Evolutionary conservation across 1,140 invertebrate species (phyloP), one percentile per base, ranked within the genome.

Genomic region (Bombus balteatus): DNA sequence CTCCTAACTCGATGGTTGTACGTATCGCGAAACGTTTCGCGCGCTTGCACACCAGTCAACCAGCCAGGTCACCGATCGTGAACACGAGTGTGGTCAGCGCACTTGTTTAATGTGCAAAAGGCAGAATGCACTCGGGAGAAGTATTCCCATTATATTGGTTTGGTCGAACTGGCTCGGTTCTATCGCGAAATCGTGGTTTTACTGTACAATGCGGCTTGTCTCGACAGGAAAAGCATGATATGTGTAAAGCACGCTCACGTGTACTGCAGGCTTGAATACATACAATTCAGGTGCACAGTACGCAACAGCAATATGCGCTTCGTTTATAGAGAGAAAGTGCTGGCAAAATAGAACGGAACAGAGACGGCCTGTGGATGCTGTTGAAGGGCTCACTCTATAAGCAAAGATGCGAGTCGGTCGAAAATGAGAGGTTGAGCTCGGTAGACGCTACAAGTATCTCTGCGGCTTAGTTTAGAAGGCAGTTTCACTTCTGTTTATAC

Each of bases 61-160:
- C 32, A 37, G 72, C 73, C 53, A 47, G 41, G 53, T n/a, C 59
- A 65, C 65, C 71, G 80, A 57, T 62, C 47, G 68, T 57, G 82
- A 89, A 87, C 81, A 81, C 88, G 75, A 74, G 68, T 70, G 83
- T 86, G 88, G 68, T 82, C 75, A 57, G 88, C 76, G 87, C 77
- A 90, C 90, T 91, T 90, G 90, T 91, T 91, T 91, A 91, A 90
- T 81, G 89, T 81, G 83, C 89, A 88, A 91, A 90, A 88, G 89
- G 83, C 68, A 83, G 83, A 90, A 88, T 88, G 79, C 88, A 85
- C 59, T 59, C 89, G 80, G 75, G 89, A 87, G 90, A 91, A 90
- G 89, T 90, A 91, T 91, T 91, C 89, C 87, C 89, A 91, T 91
- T 91, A 91, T 91, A 91, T 91, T 70, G 90, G 87, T 91, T 87